Evolutionary conservation across 2,888 invertebrate species (phyloP), one percentile per base, ranked within the genome.

Genomic region (Phrixothrix hirtus): DNA sequence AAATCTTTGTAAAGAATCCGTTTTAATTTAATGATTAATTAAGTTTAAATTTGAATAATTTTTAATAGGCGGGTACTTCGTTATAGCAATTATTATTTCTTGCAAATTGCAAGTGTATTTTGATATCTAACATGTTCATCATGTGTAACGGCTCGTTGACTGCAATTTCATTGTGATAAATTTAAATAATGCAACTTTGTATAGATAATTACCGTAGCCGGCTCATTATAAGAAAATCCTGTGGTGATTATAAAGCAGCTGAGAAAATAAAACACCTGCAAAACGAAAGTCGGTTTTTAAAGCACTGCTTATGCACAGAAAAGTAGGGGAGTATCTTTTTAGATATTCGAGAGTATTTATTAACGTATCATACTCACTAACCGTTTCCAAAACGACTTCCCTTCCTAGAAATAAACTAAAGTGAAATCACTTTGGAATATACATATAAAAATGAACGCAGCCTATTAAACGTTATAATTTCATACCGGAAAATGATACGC

Each of bases 281-380:
- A 45, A 39, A 51, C 30, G 51, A 51, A 51, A 51, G 39, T 39
- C 39, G 17, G 30, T 45, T 50, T 50, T 38, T 38, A 38, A 50
- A 50, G 26, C 50, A 43, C 30, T 16, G 50, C 36, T 13, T 15
- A 11, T 44, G 16, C 34, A 34, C 6, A 14, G 4, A 7, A 21
- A 21, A 21, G 21, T 7, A 21, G 21, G 21, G 7, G 21, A 21
- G n/a, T 7, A 34, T 12, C 31, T 31, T 14, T 41, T 32, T 44
- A 26, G n/a, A 21, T 44, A 26, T 35, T 35, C 6, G 26, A 14
- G 10, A 32, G 9, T 35, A 21, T 34, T 10, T 43, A 32, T 43
- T 43, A 43, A 35, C 26, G 25, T 35, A 13, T 14, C 35, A 25
- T 25, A 35, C 34, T 26, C 43, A 34, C 15, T 26, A 12, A 29